Evolutionary conservation across 1,140 invertebrate species (phyloP).

Genomic region (Hylyphantes graminicola): DNA sequence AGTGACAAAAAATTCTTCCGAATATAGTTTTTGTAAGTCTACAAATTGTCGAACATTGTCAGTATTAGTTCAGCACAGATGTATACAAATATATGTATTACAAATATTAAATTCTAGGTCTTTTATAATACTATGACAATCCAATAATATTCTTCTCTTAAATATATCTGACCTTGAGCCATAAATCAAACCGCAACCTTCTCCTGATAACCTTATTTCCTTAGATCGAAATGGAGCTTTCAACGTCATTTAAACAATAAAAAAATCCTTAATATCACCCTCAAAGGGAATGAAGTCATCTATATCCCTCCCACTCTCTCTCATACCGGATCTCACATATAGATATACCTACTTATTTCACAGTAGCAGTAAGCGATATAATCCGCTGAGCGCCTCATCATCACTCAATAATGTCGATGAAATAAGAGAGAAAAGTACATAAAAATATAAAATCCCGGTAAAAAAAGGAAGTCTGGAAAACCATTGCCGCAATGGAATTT

Average conservation of each 20-base stretch:
- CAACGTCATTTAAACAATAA: constrained; percentile 15
- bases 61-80: too few relatives aligned
- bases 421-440: constrained; percentile 19
- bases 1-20: too few relatives aligned
- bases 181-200: too few relatives aligned
- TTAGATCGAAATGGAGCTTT: constrained; percentile 25
- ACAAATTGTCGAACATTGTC: too few relatives aligned
- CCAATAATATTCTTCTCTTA: too few relatives aligned
- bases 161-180: too few relatives aligned
- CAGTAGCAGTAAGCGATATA: constrained; percentile 42
- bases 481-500: constrained; percentile 30
- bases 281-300: constrained; percentile 42
- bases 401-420: constrained; percentile 50
- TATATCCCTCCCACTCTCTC: constrained; percentile 1
- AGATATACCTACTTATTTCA: constrained; percentile 36
- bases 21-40: too few relatives aligned
- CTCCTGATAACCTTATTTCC: background rate
- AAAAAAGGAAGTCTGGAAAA: constrained; percentile 43
- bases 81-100: too few relatives aligned
- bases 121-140: too few relatives aligned
- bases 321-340: constrained; percentile 16
- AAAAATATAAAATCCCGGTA: background rate
- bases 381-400: constrained; percentile 42
- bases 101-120: too few relatives aligned
- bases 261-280: constrained; percentile 47